These are phyloP conservation scores for Drosophila tanythrix DNA, from an alignment of 2,888 invertebrate genomes.

Conservation along the genomic window DNA sequence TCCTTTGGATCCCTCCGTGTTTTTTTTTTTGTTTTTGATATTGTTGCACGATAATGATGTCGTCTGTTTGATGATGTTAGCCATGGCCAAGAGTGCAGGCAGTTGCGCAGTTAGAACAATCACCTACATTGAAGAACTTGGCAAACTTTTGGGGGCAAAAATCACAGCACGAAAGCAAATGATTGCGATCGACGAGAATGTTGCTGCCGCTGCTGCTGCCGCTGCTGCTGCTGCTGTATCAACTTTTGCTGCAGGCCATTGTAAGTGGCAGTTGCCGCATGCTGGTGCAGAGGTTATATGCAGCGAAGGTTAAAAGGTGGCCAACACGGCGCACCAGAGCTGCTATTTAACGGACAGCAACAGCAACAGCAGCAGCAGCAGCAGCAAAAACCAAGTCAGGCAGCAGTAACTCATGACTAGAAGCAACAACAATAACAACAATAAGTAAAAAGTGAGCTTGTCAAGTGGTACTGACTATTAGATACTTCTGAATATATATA, in stretches of 20 bases:
- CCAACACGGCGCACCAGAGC: constrained; percentile 67
- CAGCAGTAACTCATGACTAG: constrained; percentile 70
- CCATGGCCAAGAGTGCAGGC: constrained; percentile 43
- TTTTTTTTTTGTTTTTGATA: constrained; percentile 55
- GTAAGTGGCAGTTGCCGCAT: constrained; percentile 48
- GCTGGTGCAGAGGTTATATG: constrained; percentile 77
- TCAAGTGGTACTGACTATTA: neutral
- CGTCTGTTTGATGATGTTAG: constrained; percentile 78
- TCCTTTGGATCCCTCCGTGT: constrained; percentile 27
- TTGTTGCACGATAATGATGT: constrained; percentile 82
- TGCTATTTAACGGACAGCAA: constrained; percentile 70
- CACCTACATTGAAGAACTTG: constrained; percentile 71
- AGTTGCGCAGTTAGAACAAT: constrained; percentile 63
- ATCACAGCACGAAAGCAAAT: constrained; percentile 81
- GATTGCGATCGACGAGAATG: constrained; percentile 74
- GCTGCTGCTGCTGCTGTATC: constrained; percentile 8
- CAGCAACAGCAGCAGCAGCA: constrained; percentile 40
- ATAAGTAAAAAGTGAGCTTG: neutral
- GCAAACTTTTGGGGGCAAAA: constrained; percentile 66
- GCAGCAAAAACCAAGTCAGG: constrained; percentile 50
- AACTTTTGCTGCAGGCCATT: constrained; percentile 40
- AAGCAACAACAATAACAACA: constrained; percentile 48
- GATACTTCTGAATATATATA: neutral
- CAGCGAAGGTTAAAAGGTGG: constrained; percentile 80
- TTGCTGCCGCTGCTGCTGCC: constrained; percentile 40